Conservation (phyloP, 1,140 invertebrate species). For the Augochlora pura region DNA sequence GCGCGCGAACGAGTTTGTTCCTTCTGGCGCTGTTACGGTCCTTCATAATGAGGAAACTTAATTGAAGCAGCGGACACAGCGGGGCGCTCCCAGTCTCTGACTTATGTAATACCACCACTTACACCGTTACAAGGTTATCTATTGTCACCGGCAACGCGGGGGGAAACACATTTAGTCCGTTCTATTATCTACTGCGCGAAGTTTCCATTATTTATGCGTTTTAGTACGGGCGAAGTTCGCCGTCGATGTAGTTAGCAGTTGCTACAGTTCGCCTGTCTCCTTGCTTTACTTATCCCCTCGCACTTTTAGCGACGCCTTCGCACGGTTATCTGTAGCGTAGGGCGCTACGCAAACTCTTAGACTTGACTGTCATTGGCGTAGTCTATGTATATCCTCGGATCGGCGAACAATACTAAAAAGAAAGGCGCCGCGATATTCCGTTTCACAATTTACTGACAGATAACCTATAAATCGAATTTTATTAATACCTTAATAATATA, state of each 20-base stretch:
- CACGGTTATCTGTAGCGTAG: not conserved
- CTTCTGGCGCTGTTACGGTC: not conserved
- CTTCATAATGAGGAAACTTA: conserved; percentile 1
- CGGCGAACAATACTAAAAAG: too few relatives aligned
- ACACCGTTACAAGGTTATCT: conserved; percentile 26
- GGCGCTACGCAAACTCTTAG: too few relatives aligned
- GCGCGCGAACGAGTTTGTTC: too few relatives aligned
- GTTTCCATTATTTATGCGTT: conserved; percentile 42
- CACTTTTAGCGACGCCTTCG: not conserved
- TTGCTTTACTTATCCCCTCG: conserved; percentile 31
- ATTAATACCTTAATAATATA: too few relatives aligned
- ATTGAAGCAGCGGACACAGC: not conserved
- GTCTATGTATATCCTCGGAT: too few relatives aligned
- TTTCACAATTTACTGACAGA: too few relatives aligned
- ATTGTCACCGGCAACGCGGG: conserved; percentile 25
- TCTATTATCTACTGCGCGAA: conserved; percentile 14
- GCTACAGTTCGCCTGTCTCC: conserved; percentile 26
- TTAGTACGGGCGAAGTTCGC: conserved; percentile 25
- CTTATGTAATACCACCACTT: conserved; percentile 23
- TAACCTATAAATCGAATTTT: too few relatives aligned
- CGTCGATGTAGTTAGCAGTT: conserved; percentile 37
- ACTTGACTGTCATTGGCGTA: too few relatives aligned
- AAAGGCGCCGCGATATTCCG: too few relatives aligned
- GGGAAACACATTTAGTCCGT: conserved; percentile 32
- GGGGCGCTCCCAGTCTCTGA: not conserved